Evolutionary conservation across 2,113 vertebrate species (phyloP), one percentile per base, ranked within the genome.

Genomic region (Psilopsiagon aurifrons): DNA sequence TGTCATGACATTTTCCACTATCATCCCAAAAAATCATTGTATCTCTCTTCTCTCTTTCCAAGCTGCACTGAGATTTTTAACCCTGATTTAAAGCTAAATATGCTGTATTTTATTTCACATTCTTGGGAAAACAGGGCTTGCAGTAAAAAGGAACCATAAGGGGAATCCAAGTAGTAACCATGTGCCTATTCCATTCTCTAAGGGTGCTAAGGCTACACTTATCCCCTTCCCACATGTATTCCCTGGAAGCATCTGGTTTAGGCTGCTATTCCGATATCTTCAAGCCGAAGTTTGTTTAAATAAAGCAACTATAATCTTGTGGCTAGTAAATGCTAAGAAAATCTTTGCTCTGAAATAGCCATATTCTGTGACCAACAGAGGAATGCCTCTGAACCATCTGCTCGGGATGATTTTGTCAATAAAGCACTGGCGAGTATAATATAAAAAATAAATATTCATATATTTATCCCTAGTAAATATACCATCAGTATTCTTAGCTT

Each of bases 311-410:
- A 23, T 10, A 9, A 85, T 76, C 47, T 90, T 92, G 78, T 83
- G 69, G 80, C 76, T 82, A 88, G 10, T 52, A 96, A 86, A 18
- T 44, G 64, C 86, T 83, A 94, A 66, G 88, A 94, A 96, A 95
- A 86, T 75, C 71, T 91, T 82, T 89, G 71, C 67, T 94, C 55
- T 3, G 4, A 95, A 79, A 88, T 39, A 90, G 64, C 63, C 10
- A 2, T 55, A 60, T 55, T 73, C 35, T 91, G 73, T 94, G 93
- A 93, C 49, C 41, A 88, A 43, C 67, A 69, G 24, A 88, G 41
- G 43, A 95, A 86, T 86, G 62, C 29, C 51, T 86, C 75, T 82
- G 57, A 92, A 79, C 47, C 62, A 59, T 15, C 73, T 79, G 69
- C 28, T 39, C 35, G 37, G 68, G 44, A 46, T 69, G 62, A 29